Evolutionary conservation across 92 coral and sea anemone species (phyloP).

Genomic region (Siderastrea siderea): DNA sequence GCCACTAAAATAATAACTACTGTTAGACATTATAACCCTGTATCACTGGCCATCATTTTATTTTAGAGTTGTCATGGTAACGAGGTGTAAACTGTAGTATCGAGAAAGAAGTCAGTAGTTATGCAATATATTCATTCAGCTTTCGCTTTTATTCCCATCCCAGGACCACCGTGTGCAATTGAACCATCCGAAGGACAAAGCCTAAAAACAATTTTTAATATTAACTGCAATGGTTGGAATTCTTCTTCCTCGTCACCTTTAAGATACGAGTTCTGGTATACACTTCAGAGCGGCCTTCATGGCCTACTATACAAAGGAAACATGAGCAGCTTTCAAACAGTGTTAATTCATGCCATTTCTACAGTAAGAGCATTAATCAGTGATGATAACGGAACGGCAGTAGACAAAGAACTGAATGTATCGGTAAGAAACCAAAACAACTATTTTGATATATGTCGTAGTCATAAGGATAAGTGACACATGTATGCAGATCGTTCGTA

Average conservation of each 20-base stretch:
- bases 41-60: too few species aligned
- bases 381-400: not conserved
- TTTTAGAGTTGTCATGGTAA: too few species aligned
- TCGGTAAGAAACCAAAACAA: not conserved
- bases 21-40: too few species aligned
- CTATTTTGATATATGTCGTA: too few species aligned
- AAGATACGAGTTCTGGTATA: not conserved
- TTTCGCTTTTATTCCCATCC: too few species aligned
- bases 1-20: too few species aligned
- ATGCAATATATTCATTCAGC: too few species aligned
- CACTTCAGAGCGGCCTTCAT: not conserved
- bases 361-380: not conserved
- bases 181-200: conserved; percentile 3
- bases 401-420: not conserved
- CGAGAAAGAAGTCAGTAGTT: too few species aligned
- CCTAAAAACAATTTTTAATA: not conserved
- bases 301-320: not conserved
- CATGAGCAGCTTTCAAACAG: not conserved
- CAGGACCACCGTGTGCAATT: not conserved
- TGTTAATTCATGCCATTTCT: not conserved
- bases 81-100: too few species aligned
- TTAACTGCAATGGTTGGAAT: not conserved
- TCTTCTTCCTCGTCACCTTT: not conserved
- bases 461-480: too few species aligned
- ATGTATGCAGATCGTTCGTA: too few species aligned